Percentiles rank a stretch among this genome's conserved stretches.
Conservation (phyloP, 2,888 invertebrate species). For the Nowickia ferox region DNA sequence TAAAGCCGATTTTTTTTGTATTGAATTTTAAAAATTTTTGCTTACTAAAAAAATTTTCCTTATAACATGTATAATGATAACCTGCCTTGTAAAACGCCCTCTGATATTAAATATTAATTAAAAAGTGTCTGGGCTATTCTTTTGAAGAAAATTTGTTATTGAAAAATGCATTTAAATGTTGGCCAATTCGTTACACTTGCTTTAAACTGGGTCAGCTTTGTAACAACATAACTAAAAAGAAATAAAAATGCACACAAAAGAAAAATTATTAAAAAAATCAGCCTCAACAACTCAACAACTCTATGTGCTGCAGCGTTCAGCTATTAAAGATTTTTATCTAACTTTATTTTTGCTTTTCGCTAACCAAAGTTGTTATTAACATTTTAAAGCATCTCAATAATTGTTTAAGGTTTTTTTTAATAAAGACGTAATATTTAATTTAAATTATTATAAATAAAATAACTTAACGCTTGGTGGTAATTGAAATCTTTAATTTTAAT, state of each 20-base stretch:
- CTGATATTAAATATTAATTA: background rate
- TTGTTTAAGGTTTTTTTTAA: background rate
- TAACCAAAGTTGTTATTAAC: slow-evolving; percentile 26
- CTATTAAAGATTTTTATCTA: slow-evolving; percentile 23
- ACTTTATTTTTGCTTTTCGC: background rate
- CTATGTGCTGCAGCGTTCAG: background rate
- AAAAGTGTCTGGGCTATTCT: slow-evolving; percentile 3
- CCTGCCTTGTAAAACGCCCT: slow-evolving; percentile 31
- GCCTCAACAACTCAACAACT: slow-evolving; percentile 1
- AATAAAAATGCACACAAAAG: slow-evolving; percentile 24
- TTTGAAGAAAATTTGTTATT: background rate
- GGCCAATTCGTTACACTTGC: slow-evolving; percentile 81
- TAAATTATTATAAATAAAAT: background rate
- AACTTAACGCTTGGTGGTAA: background rate
- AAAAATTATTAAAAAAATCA: slow-evolving; percentile 5
- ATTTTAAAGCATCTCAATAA: slow-evolving; percentile 38
- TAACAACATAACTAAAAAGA: slow-evolving; percentile 19
- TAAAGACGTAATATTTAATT: background rate
- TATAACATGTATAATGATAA: slow-evolving; percentile 5
- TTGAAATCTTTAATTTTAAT: background rate
- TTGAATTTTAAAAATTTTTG: too few species aligned
- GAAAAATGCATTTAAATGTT: slow-evolving; percentile 68
- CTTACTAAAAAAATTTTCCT: background rate
- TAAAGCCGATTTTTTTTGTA: too few species aligned
- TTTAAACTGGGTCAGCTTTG: slow-evolving; percentile 79